phyloP scores from a whole-genome alignment of 2,113 vertebrate genomes.

The Equus quagga region DNA sequence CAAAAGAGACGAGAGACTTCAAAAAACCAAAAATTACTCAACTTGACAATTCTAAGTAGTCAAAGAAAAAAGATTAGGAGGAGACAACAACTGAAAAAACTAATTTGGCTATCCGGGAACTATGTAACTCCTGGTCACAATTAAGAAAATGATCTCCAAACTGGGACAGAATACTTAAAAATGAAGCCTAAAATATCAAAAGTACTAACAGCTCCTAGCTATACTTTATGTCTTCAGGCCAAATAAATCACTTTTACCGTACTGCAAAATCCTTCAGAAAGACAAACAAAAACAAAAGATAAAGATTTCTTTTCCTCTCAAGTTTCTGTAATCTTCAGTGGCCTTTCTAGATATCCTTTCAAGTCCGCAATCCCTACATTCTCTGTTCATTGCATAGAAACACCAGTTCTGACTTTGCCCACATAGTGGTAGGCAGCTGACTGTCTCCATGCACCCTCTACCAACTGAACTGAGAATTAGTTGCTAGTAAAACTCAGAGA shows the following conservation, averaged over 20 bases:
- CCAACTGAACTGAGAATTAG: background rate
- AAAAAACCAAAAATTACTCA: conserved; percentile 25
- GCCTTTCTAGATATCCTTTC: conserved; percentile 1
- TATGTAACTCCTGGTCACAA: conserved; percentile 7
- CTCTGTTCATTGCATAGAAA: conserved; percentile 16
- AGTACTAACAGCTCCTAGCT: background rate
- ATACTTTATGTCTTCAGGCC: background rate
- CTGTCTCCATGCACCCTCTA: background rate
- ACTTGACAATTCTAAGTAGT: background rate
- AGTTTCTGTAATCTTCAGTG: background rate
- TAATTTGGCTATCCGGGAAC: background rate
- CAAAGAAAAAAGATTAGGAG: background rate
- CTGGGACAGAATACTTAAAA: background rate
- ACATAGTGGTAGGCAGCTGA: background rate
- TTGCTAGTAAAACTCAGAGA: conserved; percentile 4
- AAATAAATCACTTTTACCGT: conserved; percentile 50
- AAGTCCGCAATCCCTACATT: background rate
- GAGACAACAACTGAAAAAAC: background rate
- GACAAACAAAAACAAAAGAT: background rate
- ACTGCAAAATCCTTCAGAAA: background rate
- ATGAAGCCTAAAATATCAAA: conserved; percentile 4
- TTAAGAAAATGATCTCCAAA: background rate
- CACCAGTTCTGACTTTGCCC: background rate
- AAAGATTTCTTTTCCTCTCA: conserved; percentile 46
- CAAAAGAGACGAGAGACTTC: background rate